phyloP scores from a whole-genome alignment of 2,113 vertebrate species.

The Bujurquina vittata region DNA sequence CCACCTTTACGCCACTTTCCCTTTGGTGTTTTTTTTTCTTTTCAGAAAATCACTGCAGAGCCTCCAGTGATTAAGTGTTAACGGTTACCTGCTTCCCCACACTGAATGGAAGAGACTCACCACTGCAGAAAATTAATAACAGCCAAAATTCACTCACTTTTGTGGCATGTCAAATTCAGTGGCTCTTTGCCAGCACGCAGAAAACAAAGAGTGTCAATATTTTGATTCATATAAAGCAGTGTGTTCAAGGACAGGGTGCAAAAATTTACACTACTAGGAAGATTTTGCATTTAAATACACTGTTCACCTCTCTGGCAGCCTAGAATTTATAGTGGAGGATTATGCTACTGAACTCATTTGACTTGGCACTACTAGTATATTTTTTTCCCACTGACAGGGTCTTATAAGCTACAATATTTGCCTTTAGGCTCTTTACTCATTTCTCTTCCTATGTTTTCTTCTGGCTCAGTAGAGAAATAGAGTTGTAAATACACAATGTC shows the following conservation, averaged over 20 bases:
- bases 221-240: background rate
- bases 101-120: background rate
- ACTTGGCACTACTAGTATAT: constrained; percentile 14
- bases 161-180: background rate
- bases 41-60: background rate
- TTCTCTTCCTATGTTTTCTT: constrained; percentile 35
- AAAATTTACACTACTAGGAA: background rate
- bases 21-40: background rate
- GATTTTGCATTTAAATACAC: constrained; percentile 10
- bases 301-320: background rate
- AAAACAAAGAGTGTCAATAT: background rate
- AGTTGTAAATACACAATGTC: constrained; percentile 53
- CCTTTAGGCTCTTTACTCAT: constrained; percentile 25
- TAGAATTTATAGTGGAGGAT: background rate
- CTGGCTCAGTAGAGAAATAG: constrained; percentile 38
- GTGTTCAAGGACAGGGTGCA: background rate
- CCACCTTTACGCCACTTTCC: background rate
- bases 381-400: background rate
- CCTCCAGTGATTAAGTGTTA: background rate
- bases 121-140: background rate
- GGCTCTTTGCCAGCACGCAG: background rate
- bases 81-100: background rate
- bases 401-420: constrained; percentile 17
- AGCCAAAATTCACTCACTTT: background rate
- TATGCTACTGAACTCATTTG: constrained; percentile 12